phyloP scores from a whole-genome alignment of 2,113 vertebrate species.

The Phylloscopus trochiloides region DNA sequence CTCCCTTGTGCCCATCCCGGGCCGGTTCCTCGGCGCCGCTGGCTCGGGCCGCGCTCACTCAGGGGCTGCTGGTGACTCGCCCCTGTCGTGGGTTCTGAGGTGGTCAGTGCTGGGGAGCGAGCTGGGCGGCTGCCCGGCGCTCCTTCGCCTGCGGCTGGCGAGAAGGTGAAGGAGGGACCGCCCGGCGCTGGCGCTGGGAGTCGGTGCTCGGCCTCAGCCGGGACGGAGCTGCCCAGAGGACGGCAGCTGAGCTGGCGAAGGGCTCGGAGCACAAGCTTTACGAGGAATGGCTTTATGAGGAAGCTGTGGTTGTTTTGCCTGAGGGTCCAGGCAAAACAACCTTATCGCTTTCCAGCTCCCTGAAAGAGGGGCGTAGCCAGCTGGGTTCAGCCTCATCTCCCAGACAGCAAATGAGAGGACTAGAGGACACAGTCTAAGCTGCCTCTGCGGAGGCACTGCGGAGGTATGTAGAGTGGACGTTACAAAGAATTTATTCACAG shows the following conservation, averaged over 20 bases:
- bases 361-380: rapidly evolving
- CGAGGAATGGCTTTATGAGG: neutral
- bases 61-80: neutral
- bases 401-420: too few relatives aligned
- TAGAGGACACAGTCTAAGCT: neutral
- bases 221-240: neutral
- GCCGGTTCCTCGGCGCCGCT: neutral
- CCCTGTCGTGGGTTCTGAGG: neutral
- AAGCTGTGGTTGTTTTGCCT: neutral
- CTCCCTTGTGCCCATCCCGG: too few relatives aligned
- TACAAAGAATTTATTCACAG: neutral
- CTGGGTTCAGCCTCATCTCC: neutral
- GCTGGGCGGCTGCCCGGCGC: rapidly evolving
- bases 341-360: rapidly evolving
- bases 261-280: neutral
- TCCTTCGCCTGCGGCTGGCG: rapidly evolving
- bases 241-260: neutral
- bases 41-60: neutral
- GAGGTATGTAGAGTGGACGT: neutral
- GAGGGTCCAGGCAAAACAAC: neutral
- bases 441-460: too few relatives aligned
- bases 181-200: neutral
- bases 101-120: neutral
- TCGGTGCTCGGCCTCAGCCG: rapidly evolving
- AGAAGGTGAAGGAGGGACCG: too few relatives aligned